Evolutionary conservation across 1,140 invertebrate species (phyloP), one percentile per base, ranked within the genome.

Genomic region (Meloidogyne hapla): DNA sequence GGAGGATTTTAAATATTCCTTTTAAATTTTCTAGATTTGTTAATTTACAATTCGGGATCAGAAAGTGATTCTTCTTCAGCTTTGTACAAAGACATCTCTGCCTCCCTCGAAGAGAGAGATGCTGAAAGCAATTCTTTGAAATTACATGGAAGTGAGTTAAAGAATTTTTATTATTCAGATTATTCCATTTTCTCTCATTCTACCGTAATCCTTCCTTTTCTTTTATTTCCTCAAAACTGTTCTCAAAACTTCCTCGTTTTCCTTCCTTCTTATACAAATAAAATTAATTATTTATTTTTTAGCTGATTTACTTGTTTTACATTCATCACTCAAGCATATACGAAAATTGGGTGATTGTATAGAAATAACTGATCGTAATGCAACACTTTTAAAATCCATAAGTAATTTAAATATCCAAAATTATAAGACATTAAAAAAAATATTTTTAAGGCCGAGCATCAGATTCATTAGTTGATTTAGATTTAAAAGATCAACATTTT

Each of bases 401-500:
- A 56, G 48, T 56, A 56, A 48, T 15, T 15, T 48, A 48, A 56
- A n/a, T 15, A 56, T 33, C 9, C 33, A 33, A 33, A 33, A 33
- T 33, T 33, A n/a, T 56, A 56, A 48, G 15, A 48, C 45, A n/a
- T 56, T 56, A n/a, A 5, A n/a, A 15, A 15, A 48, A 18, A 48
- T n/a, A n/a, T 8, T n/a, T 56, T 56, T 56, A n/a, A 56, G 48
- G 48, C 8, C 48, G 48, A 6, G 48, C 48, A 56, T 56, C 48
- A 8, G 48, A 56, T 8, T n/a, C 48, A n/a, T 18, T 56, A n/a
- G 48, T 56, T 45, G 42, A 45, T 45, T 45, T 45, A 56, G 48
- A 56, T 56, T n/a, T 21, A n/a, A 56, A 56, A 56, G n/a, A 56
- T 56, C 48, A 56, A 56, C 48, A 56, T 56, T 56, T 56, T 56